Evolutionary conservation across 2,888 invertebrate species (phyloP).

Genomic region (Thysanoteuthis rhombus): DNA sequence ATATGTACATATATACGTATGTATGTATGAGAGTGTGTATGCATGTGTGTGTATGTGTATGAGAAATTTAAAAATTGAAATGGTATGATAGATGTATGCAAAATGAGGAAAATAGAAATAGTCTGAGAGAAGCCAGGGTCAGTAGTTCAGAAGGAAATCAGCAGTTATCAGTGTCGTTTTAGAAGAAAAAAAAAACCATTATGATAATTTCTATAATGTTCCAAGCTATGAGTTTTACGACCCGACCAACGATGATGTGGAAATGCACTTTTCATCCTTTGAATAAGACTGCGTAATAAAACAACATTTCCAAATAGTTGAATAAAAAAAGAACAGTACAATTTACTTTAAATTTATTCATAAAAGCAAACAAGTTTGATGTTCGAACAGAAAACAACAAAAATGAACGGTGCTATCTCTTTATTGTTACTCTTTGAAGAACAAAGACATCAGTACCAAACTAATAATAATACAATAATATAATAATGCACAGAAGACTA

Average conservation of each 20-base stretch:
- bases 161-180: background rate
- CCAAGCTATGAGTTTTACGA: background rate
- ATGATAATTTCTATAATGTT: background rate
- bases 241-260: background rate
- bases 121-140: too few relatives aligned
- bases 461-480: too few relatives aligned
- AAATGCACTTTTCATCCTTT: background rate
- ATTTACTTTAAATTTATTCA: background rate
- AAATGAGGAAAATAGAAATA: too few relatives aligned
- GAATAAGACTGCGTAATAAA: background rate
- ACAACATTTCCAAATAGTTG: background rate
- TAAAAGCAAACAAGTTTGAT: conserved; percentile 12
- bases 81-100: too few relatives aligned
- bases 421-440: background rate
- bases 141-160: background rate
- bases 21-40: too few relatives aligned
- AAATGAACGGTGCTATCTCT: background rate
- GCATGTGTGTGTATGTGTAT: too few relatives aligned
- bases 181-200: too few relatives aligned
- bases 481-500: background rate
- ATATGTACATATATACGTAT: too few relatives aligned
- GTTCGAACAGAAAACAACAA: background rate
- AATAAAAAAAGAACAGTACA: background rate
- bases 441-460: background rate
- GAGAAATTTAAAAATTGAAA: too few relatives aligned